Base-by-base conservation (phyloP, 2,797 vertebrate genomes). In the Melanotaenia boesemani region DNA sequence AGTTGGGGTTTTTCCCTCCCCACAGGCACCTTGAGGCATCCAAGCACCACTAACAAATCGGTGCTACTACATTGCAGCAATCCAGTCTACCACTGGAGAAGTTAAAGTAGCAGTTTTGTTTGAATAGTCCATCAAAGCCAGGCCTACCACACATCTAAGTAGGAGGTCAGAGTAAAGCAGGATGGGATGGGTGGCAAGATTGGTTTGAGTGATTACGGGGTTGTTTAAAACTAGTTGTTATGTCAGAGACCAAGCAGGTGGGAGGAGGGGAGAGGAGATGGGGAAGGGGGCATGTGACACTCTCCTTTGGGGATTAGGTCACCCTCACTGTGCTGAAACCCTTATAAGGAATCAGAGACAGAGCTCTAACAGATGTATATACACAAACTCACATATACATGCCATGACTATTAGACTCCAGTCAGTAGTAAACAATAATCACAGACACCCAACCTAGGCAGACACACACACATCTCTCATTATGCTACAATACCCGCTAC, bases 221-320 rank as follows among this genome's bases (percentile, higher is more conserved):
- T 67, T 85, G 88, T 88, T 87, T 89, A 80, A 81, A 85, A 86
- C 65, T 82, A 90, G 82, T 78, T 84, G 88, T 95, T 90, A 95
- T 91, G 91, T 95, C 92, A 95, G 90, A 91, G 86, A 79, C 68
- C 79, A 94, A 85, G 89, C 84, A 94, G 92, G 80, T 85, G 67
- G 65, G 36, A 80, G 67, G 80, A 83, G 74, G 69, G 68, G 78
- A 67, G 74, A 67, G 65, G 67, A 74, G 75, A 78, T n/a, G 67
- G 63, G 59, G 73, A 73, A 86, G 81, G 68, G 87, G 91, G 89
- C 91, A 94, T 89, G 93, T 92, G 91, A 94, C 89, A 83, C 78
- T 88, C 77, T 90, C 80, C 62, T 3, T 52, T 44, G 81, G 86
- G 86, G 85, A 89, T 93, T 94, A 92, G 85, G 87, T 93, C 92